phyloP scores from a whole-genome alignment of 2,797 vertebrate species.

The Perodicticus potto region DNA sequence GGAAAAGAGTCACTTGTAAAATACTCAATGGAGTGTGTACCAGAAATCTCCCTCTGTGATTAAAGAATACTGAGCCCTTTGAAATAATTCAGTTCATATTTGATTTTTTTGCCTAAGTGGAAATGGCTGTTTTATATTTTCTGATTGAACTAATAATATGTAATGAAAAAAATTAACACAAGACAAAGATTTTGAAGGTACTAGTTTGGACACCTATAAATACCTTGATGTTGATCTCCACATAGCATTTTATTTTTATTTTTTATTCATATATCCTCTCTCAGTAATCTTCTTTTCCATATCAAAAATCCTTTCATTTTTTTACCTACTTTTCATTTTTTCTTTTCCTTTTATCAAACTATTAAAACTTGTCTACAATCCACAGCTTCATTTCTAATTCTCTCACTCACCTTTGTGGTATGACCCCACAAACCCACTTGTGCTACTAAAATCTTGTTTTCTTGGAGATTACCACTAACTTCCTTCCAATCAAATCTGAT shows the following conservation, averaged over 20 bases:
- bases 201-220: background rate
- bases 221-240: constrained; percentile 15
- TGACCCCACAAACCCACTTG: background rate
- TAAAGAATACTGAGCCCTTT: background rate
- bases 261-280: background rate
- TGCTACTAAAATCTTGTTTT: background rate
- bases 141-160: background rate
- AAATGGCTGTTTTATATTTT: background rate
- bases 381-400: background rate
- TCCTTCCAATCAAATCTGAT: background rate
- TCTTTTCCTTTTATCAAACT: background rate
- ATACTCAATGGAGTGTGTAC: background rate
- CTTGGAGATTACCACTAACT: background rate
- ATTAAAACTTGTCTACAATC: background rate
- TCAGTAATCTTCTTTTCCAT: background rate
- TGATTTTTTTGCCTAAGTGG: constrained; percentile 14
- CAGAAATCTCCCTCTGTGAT: background rate
- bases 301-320: constrained; percentile 25
- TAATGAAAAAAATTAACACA: constrained; percentile 36
- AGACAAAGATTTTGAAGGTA: background rate
- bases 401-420: background rate
- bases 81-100: background rate
- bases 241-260: background rate
- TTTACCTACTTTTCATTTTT: background rate
- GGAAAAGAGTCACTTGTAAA: background rate